phyloP scores from a whole-genome alignment of 2,797 vertebrate genomes.

The Onychomys torridus region DNA sequence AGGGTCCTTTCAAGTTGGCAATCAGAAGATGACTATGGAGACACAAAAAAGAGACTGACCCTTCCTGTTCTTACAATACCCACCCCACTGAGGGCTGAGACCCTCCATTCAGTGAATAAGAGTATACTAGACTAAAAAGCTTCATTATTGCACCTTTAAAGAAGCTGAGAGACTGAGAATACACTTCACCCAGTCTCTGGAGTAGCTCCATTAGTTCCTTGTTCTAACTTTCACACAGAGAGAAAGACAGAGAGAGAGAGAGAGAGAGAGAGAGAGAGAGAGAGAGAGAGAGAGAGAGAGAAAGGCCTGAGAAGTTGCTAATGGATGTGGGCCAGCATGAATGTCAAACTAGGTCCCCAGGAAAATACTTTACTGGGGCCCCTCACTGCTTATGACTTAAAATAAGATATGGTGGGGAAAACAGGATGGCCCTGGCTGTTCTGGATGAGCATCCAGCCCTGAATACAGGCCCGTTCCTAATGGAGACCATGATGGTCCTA shows the following conservation, averaged over 20 bases:
- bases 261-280: no score
- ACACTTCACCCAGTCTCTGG: neutral
- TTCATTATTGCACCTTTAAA: neutral
- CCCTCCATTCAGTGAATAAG: neutral
- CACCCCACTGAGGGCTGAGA: neutral
- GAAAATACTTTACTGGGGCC: neutral
- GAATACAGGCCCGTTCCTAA: no score
- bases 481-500: neutral
- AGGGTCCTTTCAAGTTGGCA: neutral
- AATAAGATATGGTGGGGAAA: neutral
- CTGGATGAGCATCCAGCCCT: fast-evolving
- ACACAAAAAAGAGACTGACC: neutral
- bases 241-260: no score
- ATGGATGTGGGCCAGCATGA: neutral
- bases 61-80: neutral
- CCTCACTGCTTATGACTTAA: neutral
- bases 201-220: fast-evolving
- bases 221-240: neutral
- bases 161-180: neutral
- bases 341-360: neutral
- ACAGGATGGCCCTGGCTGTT: neutral
- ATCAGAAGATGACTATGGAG: neutral
- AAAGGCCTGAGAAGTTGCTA: neutral
- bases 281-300: no score
- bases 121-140: neutral